Evolutionary conservation across 2,113 vertebrate species (phyloP).

Genomic region (Pseudois nayaur): DNA sequence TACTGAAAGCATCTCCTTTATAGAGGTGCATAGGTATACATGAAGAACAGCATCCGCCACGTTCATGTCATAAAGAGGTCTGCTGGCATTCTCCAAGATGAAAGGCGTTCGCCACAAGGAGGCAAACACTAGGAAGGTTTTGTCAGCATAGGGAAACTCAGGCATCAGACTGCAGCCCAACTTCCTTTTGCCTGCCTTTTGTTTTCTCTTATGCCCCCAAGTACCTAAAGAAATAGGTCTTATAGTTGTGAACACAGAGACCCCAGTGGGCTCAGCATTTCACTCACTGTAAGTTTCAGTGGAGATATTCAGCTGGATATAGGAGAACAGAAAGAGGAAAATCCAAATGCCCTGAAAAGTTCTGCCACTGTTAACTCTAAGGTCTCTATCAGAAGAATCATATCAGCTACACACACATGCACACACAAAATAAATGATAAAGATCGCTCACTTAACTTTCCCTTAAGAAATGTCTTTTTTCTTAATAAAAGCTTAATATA

Average conservation of each 20-base stretch:
- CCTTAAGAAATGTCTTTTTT: neutral
- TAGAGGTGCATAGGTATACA: fast-evolving
- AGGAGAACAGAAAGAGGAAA: neutral
- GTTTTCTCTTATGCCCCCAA: neutral
- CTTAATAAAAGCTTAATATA: neutral
- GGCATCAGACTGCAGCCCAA: neutral
- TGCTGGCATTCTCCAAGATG: neutral
- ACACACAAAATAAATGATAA: neutral
- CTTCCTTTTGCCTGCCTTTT: neutral
- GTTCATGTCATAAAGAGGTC: fast-evolving
- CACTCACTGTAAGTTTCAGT: neutral
- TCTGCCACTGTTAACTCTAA: neutral
- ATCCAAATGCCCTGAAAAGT: neutral
- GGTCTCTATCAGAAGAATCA: neutral
- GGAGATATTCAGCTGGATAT: neutral
- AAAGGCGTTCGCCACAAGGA: neutral
- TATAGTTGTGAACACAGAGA: neutral
- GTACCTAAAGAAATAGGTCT: neutral
- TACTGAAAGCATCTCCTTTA: neutral
- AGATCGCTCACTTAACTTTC: neutral
- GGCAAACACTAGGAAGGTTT: neutral
- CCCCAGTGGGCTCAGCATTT: neutral
- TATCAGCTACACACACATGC: neutral
- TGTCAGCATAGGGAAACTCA: neutral
- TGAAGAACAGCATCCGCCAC: neutral